Percentiles rank a stretch among this genome's conserved stretches.
Evolutionary conservation across 2,888 invertebrate species (phyloP).

Genomic region (Lasioglossum malachurum): DNA sequence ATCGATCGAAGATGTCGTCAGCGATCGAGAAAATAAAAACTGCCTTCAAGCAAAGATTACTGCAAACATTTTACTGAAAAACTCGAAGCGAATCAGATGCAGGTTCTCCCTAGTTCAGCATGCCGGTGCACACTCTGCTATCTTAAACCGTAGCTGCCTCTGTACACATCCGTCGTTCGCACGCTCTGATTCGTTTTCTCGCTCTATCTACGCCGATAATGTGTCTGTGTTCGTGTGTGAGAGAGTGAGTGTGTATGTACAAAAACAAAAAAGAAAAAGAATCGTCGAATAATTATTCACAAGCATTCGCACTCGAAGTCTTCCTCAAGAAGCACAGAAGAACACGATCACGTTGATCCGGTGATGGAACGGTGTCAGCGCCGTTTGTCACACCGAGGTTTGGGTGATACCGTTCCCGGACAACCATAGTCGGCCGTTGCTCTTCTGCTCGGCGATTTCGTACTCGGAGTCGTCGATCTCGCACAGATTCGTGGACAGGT

Average conservation of each 20-base stretch:
- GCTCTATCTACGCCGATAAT: conserved; percentile 25
- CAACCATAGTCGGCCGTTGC: conserved; percentile 82
- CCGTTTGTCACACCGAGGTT: conserved; percentile 84
- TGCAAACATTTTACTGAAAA: neutral
- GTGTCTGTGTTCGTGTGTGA: neutral
- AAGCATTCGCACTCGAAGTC: conserved; percentile 62
- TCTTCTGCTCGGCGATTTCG: conserved; percentile 86
- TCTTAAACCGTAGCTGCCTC: conserved; percentile 76
- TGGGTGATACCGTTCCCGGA: conserved; percentile 83
- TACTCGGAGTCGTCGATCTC: conserved; percentile 96
- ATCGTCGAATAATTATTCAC: conserved; percentile 75
- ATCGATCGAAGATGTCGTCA: neutral
- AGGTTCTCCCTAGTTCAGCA: neutral
- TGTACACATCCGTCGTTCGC: conserved; percentile 71
- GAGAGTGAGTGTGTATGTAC: conserved; percentile 74
- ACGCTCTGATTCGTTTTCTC: conserved; percentile 41
- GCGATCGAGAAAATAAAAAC: neutral
- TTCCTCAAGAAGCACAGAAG: conserved; percentile 59
- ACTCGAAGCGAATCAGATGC: neutral
- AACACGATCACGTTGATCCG: conserved; percentile 69
- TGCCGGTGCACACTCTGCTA: conserved; percentile 8
- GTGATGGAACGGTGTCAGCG: conserved; percentile 54
- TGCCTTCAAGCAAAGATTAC: neutral
- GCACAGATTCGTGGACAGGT: conserved; percentile 94
- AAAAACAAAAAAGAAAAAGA: conserved; percentile 69